phyloP scores from a whole-genome alignment of 92 coral and sea anemone genomes.

The Epizoanthus scotinus region DNA sequence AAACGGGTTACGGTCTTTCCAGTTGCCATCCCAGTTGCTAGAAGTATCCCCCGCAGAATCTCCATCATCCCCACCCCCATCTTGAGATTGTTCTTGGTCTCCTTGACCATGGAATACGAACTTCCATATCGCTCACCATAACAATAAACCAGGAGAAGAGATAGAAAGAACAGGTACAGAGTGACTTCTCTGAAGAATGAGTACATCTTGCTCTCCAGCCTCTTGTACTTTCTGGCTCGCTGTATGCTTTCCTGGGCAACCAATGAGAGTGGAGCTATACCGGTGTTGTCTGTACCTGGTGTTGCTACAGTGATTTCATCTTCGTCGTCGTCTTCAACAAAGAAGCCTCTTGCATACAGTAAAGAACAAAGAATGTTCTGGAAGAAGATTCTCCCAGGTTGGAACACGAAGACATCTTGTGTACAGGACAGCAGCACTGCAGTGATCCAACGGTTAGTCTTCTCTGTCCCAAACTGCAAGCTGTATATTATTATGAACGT shows the following conservation, averaged over 20 bases:
- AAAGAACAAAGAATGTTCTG: not conserved
- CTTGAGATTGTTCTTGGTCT: not conserved
- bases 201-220: not conserved
- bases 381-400: not conserved
- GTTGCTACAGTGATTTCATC: not conserved
- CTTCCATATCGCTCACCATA: not conserved
- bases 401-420: slow-evolving; percentile 47
- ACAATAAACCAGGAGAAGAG: not conserved
- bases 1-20: too few species aligned
- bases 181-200: not conserved
- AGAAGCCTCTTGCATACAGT: not conserved
- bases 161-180: not conserved
- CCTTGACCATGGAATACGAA: not conserved
- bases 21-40: too few species aligned
- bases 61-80: too few species aligned
- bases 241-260: not conserved
- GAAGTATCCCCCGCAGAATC: too few species aligned
- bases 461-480: slow-evolving; percentile 52
- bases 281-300: not conserved
- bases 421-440: slow-evolving; percentile 46
- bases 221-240: slow-evolving; percentile 1
- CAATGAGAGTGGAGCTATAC: not conserved
- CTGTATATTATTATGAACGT: slow-evolving; percentile 60
- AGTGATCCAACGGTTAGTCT: slow-evolving; percentile 54
- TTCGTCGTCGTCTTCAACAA: not conserved